These are phyloP conservation scores for Noctua pronuba DNA, from an alignment of 2,888 invertebrate species.

Conservation along the genomic window DNA sequence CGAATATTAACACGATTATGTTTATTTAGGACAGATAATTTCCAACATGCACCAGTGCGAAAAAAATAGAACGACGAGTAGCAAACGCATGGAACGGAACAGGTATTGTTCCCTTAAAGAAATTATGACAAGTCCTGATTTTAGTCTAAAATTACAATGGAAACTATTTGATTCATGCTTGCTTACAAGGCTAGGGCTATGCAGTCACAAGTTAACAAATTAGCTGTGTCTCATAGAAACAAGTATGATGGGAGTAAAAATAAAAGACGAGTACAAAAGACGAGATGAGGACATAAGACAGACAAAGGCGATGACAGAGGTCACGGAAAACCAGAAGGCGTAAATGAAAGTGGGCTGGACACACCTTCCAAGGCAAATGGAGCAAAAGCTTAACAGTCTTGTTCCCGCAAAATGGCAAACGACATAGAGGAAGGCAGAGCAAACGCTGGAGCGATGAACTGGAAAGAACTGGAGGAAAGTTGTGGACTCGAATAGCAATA, in stretches of 20 bases:
- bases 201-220: background rate
- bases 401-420: background rate
- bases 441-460: background rate
- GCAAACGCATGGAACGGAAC: background rate
- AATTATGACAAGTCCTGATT: background rate
- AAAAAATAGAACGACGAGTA: background rate
- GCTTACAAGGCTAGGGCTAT: background rate
- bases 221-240: background rate
- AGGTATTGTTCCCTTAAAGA: background rate
- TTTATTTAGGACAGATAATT: too few relatives aligned
- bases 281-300: background rate
- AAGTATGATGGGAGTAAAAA: background rate
- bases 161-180: background rate
- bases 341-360: background rate
- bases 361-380: background rate
- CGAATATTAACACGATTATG: background rate
- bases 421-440: background rate
- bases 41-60: background rate
- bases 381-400: background rate
- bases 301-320: background rate
- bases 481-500: background rate
- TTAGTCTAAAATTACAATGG: background rate
- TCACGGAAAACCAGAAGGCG: background rate
- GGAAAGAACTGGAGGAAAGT: background rate
- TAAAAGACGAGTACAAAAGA: too few relatives aligned